Base-by-base conservation (phyloP, 2,797 vertebrate species). In the Enoplosus armatus region DNA sequence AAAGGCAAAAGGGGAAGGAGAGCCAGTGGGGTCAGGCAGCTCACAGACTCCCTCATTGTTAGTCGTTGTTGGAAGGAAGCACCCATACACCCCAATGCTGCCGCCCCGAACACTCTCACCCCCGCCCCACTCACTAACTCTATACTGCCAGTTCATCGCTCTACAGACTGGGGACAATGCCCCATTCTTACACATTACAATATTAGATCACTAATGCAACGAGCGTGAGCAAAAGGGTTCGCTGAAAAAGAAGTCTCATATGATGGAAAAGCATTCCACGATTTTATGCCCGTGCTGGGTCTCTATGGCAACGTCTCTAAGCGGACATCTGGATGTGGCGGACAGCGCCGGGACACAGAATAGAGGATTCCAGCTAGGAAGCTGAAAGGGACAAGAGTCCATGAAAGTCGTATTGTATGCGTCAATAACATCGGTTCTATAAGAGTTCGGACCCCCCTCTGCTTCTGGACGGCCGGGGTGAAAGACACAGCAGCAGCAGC, bases 381-480 rank as follows among this genome's bases (percentile, higher is more conserved):
- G 92, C 89, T 93, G 90, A 93, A 94, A 94, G 89, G 86, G 86
- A 89, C 79, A 47, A 92, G 87, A 90, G 82, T 82, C 89, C 89
- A 90, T 93, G 92, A 92, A 92, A 91, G 91, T 93, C 56, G 79
- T 90, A 89, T 93, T 95, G 92, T 93, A 89, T 91, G 89, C 62
- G 82, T 92, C 91, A 91, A 88, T 92, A 91, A 89, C 86, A 77
- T 79, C 0, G 84, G 71, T 84, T 84, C 87, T 89, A 73, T 87
- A 76, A 75, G 80, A 86, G 86, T 77, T 63, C 2, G 62, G 78
- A 84, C 82, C 86, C 82, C 86, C 89, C 62, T 85, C 83, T 77
- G 80, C 80, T 84, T 63, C 58, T 81, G 83, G 85, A 84, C 29
- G 62, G 73, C 74, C 6, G 15, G 79, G 60, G 62, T 77, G 72